Evolutionary conservation across 2,888 invertebrate genomes (phyloP).

Genomic region (Beris morrisii): DNA sequence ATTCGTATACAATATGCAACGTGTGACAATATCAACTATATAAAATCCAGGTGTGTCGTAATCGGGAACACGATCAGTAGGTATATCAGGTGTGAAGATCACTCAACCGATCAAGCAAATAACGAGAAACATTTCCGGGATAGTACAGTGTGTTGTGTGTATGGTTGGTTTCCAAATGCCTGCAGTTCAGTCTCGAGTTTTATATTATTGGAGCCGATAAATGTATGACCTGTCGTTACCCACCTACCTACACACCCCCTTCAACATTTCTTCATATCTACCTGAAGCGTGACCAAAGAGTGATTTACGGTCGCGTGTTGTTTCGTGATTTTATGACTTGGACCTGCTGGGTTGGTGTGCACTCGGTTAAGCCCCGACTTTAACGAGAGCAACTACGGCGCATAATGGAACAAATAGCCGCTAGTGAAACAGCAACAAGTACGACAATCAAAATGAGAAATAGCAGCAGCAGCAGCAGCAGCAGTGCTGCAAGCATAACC

Average conservation of each 20-base stretch:
- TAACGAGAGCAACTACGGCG: conserved; percentile 16
- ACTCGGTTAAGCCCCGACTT: neutral
- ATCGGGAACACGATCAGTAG: neutral
- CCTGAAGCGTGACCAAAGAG: conserved; percentile 52
- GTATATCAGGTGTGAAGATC: neutral
- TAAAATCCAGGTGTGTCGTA: neutral
- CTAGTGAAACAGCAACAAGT: conserved; percentile 40
- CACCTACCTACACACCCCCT: conserved; percentile 6
- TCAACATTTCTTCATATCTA: conserved; percentile 11
- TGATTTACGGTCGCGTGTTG: conserved; percentile 57
- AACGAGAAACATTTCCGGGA: neutral
- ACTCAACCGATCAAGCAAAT: neutral
- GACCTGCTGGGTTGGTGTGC: conserved; percentile 33
- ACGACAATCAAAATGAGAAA: conserved; percentile 41
- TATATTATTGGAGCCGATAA: conserved; percentile 2
- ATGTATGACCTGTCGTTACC: conserved; percentile 6
- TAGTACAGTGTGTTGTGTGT: too few species aligned
- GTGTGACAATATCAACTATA: conserved; percentile 3
- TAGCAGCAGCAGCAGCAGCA: conserved; percentile 36
- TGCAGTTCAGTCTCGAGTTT: too few species aligned
- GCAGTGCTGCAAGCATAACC: conserved; percentile 47
- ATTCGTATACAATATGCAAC: conserved; percentile 5
- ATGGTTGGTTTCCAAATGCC: too few species aligned
- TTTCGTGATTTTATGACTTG: conserved; percentile 38
- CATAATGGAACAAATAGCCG: conserved; percentile 43